Evolutionary conservation across 1,140 invertebrate genomes (phyloP), one percentile per base, ranked within the genome.

Genomic region (Sinella curviseta): DNA sequence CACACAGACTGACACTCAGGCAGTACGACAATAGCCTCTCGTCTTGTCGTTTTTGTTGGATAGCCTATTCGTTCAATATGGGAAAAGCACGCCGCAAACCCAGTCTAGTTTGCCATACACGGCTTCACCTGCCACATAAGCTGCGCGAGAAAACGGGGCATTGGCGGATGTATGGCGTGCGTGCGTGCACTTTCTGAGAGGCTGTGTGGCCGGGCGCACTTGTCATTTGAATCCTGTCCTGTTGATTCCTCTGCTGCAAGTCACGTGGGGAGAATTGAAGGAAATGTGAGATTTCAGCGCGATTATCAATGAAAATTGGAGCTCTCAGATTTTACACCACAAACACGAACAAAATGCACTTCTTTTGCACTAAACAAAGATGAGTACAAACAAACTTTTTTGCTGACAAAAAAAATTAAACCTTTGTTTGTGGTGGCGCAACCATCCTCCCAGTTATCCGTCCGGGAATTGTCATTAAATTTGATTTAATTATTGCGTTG

Each of bases 281-380:
- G 31, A 70, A 70, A 70, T 70, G 65, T 70, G 30, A 70, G 26
- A 70, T 70, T 70, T 70, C 28, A 33, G 65, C 65, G 65, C 65
- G 65, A 70, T 65, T 65, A 12, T 48, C 39, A 20, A 48, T 8
- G 39, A 48, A 12, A 20, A 12, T 48, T 48, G 39, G n/a, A n/a
- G n/a, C n/a, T n/a, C n/a, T n/a, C n/a, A n/a, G n/a, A n/a, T n/a
- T n/a, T n/a, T n/a, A n/a, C n/a, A n/a, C n/a, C n/a, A n/a, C n/a
- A n/a, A n/a, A n/a, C n/a, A n/a, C n/a, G n/a, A n/a, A n/a, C n/a
- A n/a, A n/a, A n/a, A n/a, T n/a, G n/a, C n/a, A n/a, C n/a, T n/a
- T n/a, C n/a, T n/a, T n/a, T n/a, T n/a, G n/a, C n/a, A n/a, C n/a
- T 48, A 48, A 48, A 48, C 39, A 48, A 48, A 48, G 39, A 48